Conservation (phyloP, 2,113 vertebrate species). For the Eira barbara region DNA sequence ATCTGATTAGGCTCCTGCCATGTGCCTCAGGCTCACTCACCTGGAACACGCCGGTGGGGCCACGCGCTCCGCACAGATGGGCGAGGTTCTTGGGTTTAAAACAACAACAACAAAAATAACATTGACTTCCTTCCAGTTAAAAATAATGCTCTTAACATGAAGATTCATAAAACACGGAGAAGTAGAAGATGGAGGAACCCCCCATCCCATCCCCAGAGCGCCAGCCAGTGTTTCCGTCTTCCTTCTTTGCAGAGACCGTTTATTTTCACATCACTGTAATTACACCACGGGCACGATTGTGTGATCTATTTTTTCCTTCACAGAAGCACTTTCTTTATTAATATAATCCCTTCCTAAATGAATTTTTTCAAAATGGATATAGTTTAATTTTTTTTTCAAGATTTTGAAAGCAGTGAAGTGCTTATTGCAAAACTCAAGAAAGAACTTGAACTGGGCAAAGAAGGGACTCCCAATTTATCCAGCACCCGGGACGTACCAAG, state of each 20-base stretch:
- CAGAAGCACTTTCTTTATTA: slow-evolving; percentile 62
- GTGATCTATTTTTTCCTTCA: slow-evolving; percentile 50
- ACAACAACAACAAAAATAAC: neutral
- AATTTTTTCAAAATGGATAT: slow-evolving; percentile 25
- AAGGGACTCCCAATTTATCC: neutral
- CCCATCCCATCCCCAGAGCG: neutral
- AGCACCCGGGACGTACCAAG: neutral
- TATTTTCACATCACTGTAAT: slow-evolving; percentile 62
- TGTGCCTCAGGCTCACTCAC: neutral
- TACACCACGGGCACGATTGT: slow-evolving; percentile 13
- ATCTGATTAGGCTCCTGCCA: neutral
- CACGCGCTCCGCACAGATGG: neutral
- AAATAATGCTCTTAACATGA: neutral
- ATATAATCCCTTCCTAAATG: slow-evolving; percentile 59
- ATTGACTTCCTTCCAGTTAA: neutral
- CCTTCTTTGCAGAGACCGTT: slow-evolving; percentile 26
- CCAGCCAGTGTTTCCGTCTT: neutral
- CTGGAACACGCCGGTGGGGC: neutral
- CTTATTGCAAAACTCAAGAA: slow-evolving; percentile 15
- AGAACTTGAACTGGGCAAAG: neutral
- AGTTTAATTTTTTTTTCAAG: slow-evolving; percentile 41
- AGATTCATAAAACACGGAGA: neutral
- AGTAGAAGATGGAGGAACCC: neutral
- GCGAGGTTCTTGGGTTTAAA: neutral
- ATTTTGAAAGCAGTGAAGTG: neutral